Conservation (phyloP, 2,888 invertebrate genomes). For the Lasioglossum villosulum region DNA sequence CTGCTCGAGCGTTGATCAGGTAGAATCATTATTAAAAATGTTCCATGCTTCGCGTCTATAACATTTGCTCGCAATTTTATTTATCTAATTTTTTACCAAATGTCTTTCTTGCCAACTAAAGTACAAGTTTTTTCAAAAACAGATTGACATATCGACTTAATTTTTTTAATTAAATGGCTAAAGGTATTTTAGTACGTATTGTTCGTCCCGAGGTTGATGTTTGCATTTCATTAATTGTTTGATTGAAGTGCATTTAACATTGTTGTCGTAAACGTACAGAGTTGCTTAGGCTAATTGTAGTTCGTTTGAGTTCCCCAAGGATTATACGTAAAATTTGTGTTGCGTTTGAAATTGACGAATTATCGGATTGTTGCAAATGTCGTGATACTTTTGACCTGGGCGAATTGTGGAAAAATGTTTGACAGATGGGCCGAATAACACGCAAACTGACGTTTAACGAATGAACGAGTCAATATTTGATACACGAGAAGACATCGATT, state of each 20-base stretch:
- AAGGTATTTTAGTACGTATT: too few relatives aligned
- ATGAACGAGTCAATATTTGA: slow-evolving; percentile 28
- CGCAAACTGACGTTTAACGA: slow-evolving; percentile 18
- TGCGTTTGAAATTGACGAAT: not conserved
- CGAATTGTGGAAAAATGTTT: not conserved
- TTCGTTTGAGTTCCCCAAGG: not conserved
- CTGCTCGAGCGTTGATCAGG: not conserved
- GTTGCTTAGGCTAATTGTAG: not conserved
- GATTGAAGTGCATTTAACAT: not conserved
- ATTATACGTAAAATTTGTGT: not conserved
- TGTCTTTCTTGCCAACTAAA: too few relatives aligned
- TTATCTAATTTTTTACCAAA: too few relatives aligned
- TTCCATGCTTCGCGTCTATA: not conserved
- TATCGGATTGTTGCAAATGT: not conserved
- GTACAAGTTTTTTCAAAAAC: too few relatives aligned
- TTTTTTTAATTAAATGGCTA: too few relatives aligned
- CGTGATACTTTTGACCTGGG: not conserved
- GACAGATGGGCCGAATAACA: not conserved
- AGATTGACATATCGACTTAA: too few relatives aligned
- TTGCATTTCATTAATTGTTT: not conserved
- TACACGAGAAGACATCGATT: slow-evolving; percentile 20
- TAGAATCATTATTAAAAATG: not conserved
- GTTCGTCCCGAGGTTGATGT: too few relatives aligned
- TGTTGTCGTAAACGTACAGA: not conserved
- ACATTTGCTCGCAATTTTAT: too few relatives aligned